Conservation (phyloP, 2,113 vertebrate species). For the Piprites chloris region DNA sequence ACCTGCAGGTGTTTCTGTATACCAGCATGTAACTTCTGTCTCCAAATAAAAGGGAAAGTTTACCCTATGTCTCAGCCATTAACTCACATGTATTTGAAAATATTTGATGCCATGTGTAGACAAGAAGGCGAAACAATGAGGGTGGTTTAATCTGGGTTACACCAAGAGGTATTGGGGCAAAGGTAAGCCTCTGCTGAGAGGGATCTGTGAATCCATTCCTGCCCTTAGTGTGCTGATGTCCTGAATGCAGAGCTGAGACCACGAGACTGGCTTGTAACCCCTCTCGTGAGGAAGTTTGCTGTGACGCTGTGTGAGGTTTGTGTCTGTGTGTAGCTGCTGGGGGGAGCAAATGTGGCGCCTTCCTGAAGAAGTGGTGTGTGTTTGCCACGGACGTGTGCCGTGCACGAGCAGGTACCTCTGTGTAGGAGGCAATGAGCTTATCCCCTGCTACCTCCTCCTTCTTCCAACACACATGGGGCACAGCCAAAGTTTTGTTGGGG, state of each 20-base stretch:
- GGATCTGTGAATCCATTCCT: rapidly evolving
- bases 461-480: rapidly evolving
- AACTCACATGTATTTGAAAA: neutral
- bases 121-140: neutral
- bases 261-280: neutral
- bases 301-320: neutral
- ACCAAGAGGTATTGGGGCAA: rapidly evolving
- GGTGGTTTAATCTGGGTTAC: neutral
- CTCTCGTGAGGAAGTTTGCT: neutral
- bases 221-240: rapidly evolving
- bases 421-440: neutral
- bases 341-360: neutral
- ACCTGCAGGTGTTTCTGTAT: neutral
- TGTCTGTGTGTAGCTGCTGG: neutral
- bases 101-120: neutral
- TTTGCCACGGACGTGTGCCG: rapidly evolving
- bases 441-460: neutral
- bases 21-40: neutral
- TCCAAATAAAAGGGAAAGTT: slow-evolving; percentile 4
- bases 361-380: neutral
- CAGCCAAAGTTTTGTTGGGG: neutral
- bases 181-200: neutral
- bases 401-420: neutral
- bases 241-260: rapidly evolving
- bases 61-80: neutral